Conservation (phyloP, 2,113 vertebrate species). For the Ibidorhyncha struthersii region DNA sequence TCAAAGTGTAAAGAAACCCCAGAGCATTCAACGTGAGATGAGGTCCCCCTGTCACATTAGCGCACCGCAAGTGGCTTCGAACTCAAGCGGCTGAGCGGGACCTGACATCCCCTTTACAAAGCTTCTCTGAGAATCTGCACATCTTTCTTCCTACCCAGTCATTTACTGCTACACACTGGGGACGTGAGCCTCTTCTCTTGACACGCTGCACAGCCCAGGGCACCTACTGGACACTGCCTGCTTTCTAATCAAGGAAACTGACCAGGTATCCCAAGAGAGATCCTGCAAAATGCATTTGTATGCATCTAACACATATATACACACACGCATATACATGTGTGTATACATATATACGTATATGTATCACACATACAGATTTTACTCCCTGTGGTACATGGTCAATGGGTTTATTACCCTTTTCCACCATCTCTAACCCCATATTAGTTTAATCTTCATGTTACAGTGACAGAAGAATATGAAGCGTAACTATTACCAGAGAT, state of each 20-base stretch:
- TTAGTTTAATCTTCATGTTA: not conserved
- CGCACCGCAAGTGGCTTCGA: not conserved
- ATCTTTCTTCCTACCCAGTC: not conserved
- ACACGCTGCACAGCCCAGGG: not conserved
- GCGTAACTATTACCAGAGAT: not conserved
- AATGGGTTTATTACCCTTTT: not conserved
- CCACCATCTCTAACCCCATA: not conserved
- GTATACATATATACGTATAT: fast-evolving
- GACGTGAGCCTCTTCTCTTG: not conserved
- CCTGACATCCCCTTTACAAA: not conserved
- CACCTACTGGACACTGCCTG: not conserved
- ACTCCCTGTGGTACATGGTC: not conserved
- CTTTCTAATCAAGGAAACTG: not conserved
- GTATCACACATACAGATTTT: not conserved
- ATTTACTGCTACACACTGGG: not conserved
- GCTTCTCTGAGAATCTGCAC: not conserved
- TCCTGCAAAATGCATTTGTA: not conserved
- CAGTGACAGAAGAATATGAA: not conserved
- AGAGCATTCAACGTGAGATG: not conserved
- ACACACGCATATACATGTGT: not conserved
- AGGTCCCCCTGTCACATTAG: not conserved
- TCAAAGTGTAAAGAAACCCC: not conserved
- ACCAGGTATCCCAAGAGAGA: not conserved
- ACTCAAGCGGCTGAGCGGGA: not conserved
- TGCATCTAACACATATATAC: not conserved